These are phyloP conservation scores for Cygnus olor DNA, from an alignment of 2,797 vertebrate genomes.

Conservation along the genomic window DNA sequence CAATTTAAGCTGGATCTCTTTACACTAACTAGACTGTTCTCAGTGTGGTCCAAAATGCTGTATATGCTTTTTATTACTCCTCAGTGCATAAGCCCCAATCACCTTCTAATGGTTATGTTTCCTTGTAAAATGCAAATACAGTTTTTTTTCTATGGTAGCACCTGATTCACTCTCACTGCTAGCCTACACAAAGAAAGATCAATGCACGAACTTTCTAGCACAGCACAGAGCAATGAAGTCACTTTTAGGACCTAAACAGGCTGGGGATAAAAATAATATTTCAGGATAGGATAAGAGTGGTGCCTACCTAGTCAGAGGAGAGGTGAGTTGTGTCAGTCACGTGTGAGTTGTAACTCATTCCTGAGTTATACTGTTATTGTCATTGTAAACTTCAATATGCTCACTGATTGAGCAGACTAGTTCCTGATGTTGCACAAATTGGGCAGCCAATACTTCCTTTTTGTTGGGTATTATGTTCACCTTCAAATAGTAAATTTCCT, in stretches of 20 bases:
- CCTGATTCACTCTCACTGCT: background rate
- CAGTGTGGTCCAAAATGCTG: background rate
- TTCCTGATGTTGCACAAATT: background rate
- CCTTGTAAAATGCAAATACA: background rate
- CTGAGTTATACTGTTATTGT: background rate
- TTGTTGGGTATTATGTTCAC: background rate
- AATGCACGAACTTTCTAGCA: background rate
- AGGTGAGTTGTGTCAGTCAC: background rate
- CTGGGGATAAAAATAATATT: background rate
- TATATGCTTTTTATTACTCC: background rate
- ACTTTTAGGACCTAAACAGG: background rate
- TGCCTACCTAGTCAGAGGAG: background rate
- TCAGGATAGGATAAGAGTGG: background rate
- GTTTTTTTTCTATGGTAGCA: background rate
- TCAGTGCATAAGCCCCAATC: background rate
- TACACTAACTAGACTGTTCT: background rate
- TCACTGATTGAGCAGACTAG: background rate
- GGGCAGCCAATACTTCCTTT: background rate
- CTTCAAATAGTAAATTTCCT: background rate
- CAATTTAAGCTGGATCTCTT: background rate
- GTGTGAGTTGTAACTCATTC: background rate
- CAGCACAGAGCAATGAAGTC: background rate
- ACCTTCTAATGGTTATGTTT: background rate
- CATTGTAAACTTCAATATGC: background rate
- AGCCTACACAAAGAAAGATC: fast-evolving